Evolutionary conservation across 2,888 invertebrate species (phyloP).

Genomic region (Adelphocoris suturalis): DNA sequence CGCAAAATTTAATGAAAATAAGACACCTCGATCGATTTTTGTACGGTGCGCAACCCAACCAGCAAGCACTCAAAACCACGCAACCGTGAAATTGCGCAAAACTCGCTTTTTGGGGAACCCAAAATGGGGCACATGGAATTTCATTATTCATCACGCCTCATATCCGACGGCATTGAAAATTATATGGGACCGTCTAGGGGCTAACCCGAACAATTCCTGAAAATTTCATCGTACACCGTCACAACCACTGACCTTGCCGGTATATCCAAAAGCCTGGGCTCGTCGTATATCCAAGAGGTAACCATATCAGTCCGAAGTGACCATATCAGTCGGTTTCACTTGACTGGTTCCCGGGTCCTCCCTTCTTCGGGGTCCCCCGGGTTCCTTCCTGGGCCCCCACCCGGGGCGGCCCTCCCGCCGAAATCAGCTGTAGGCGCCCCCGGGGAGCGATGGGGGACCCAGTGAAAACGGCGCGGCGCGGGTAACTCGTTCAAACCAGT

Average conservation of each 20-base stretch:
- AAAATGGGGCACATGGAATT: no score
- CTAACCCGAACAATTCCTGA: no score
- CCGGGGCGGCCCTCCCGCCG: constrained; percentile 3
- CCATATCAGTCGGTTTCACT: constrained; percentile 72
- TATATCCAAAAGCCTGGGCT: constrained; percentile 66
- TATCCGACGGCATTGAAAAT: no score
- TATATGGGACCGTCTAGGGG: no score
- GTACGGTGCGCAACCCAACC: no score
- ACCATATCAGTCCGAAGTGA: constrained; percentile 72
- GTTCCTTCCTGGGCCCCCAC: neutral
- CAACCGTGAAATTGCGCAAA: no score
- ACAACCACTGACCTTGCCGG: constrained; percentile 51
- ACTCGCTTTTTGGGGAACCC: no score
- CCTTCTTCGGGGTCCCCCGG: constrained; percentile 13
- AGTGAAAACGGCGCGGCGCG: constrained; percentile 5
- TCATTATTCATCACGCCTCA: no score
- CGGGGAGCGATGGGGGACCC: neutral
- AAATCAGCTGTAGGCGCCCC: neutral
- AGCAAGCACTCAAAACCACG: no score
- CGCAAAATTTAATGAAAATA: no score
- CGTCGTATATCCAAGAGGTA: constrained; percentile 73
- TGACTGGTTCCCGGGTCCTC: constrained; percentile 64
- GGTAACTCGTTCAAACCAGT: constrained; percentile 31
- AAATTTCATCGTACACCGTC: no score
- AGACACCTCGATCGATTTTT: no score